Percentiles rank a stretch among this genome's conserved stretches.
phyloP scores from a whole-genome alignment of 2,797 vertebrate species.

The Diplodus sargus region DNA sequence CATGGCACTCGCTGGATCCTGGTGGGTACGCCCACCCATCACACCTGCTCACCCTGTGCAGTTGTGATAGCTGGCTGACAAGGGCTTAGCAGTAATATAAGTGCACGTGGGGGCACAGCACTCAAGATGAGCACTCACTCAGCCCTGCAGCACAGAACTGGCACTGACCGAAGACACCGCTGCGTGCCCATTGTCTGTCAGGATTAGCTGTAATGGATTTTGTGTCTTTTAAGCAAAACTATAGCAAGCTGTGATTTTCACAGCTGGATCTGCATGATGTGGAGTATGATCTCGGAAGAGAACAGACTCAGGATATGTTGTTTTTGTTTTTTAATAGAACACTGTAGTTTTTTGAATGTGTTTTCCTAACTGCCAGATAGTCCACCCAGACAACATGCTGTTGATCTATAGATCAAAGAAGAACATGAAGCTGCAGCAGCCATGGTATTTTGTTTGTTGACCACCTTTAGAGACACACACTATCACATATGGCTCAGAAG shows the following conservation, averaged over 20 bases:
- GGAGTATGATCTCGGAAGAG: background rate
- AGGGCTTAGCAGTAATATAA: slow-evolving; percentile 27
- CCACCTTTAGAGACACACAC: slow-evolving; percentile 4
- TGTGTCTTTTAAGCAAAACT: slow-evolving; percentile 34
- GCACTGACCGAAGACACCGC: slow-evolving; percentile 24
- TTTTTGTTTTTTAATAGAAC: background rate
- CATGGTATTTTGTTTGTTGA: slow-evolving; percentile 8
- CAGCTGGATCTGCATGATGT: background rate
- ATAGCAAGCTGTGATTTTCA: slow-evolving; percentile 16
- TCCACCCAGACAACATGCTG: too few relatives aligned
- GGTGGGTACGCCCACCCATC: slow-evolving; percentile 41
- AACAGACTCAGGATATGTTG: background rate
- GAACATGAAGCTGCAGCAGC: background rate
- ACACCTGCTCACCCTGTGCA: slow-evolving; percentile 56
- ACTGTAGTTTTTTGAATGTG: background rate
- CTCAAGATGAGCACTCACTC: background rate
- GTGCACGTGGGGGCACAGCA: slow-evolving; percentile 7
- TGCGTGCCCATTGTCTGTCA: slow-evolving; percentile 26
- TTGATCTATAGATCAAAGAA: background rate
- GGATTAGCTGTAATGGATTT: slow-evolving; percentile 47
- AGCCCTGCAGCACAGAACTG: slow-evolving; percentile 8
- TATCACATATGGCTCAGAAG: slow-evolving; percentile 27
- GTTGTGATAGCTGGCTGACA: slow-evolving; percentile 34
- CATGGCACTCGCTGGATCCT: slow-evolving; percentile 37
- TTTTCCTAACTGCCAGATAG: background rate